Evolutionary conservation across 2,797 vertebrate genomes (phyloP).

Genomic region (Urocyon cinereoargenteus): DNA sequence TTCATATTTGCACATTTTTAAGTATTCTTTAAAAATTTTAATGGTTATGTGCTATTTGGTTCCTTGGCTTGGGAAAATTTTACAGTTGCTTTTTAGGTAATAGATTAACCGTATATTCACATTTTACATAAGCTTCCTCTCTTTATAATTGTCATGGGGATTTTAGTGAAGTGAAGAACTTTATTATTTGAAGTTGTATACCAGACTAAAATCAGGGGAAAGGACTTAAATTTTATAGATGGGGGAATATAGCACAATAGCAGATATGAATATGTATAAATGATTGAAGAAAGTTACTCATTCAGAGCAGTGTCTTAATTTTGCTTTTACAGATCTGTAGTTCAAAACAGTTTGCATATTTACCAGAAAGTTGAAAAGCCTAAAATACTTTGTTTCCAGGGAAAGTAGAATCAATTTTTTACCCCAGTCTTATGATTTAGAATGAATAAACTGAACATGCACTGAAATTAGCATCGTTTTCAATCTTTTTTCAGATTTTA

Average conservation of each 20-base stretch:
- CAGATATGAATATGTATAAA: neutral
- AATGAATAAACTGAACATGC: slow-evolving; percentile 2
- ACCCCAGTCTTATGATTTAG: neutral
- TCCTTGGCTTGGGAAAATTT: neutral
- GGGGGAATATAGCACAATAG: neutral
- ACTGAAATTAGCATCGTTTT: slow-evolving; percentile 28
- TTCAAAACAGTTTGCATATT: neutral
- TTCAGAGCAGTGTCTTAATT: slow-evolving; percentile 31
- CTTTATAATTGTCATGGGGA: neutral
- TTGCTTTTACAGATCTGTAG: slow-evolving; percentile 27
- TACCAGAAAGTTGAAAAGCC: neutral
- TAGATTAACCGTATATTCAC: neutral
- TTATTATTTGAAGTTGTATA: neutral
- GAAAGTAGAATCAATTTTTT: neutral
- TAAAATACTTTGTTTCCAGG: slow-evolving; percentile 19
- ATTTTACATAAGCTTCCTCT: neutral
- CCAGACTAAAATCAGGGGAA: neutral
- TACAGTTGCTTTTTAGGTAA: slow-evolving; percentile 29
- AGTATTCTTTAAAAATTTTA: slow-evolving; percentile 10
- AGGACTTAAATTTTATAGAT: neutral
- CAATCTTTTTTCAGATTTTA: neutral
- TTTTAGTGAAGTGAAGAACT: neutral
- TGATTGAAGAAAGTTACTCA: neutral
- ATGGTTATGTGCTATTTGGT: neutral
- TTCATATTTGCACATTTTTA: slow-evolving; percentile 23